Percentiles rank a stretch among this genome's conserved stretches.
These are phyloP conservation scores for Hedya salicella DNA, from an alignment of 2,888 invertebrate genomes.

Conservation along the genomic window DNA sequence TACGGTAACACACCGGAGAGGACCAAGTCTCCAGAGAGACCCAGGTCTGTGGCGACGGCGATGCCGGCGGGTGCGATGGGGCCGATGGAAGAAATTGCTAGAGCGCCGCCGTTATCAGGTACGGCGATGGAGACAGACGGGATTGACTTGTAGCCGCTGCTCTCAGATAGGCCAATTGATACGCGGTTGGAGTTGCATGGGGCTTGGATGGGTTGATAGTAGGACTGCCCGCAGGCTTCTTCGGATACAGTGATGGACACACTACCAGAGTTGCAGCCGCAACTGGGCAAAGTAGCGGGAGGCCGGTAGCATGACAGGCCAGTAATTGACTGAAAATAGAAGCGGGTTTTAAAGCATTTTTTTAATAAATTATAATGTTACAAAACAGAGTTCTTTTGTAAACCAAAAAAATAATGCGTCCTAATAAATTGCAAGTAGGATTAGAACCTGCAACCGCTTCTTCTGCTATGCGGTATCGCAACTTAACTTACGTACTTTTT, in stretches of 20 bases:
- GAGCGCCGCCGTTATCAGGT: conserved; percentile 8
- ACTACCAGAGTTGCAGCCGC: not conserved
- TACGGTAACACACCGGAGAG: conserved; percentile 50
- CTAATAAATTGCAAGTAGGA: too few species aligned
- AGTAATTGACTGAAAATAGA: conserved; percentile 3
- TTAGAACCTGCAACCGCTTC: too few species aligned
- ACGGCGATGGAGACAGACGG: not conserved
- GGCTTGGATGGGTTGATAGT: too few species aligned
- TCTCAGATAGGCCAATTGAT: conserved; percentile 7
- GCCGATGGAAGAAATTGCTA: conserved; percentile 52
- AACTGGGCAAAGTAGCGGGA: not conserved
- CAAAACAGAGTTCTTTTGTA: too few species aligned
- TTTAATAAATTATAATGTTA: too few species aligned
- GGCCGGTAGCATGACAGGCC: not conserved
- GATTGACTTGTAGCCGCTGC: not conserved
- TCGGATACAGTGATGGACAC: too few species aligned
- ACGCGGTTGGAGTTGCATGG: conserved; percentile 2
- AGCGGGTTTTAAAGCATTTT: not conserved
- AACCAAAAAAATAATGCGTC: too few species aligned
- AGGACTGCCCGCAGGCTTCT: too few species aligned
- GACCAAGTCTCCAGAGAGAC: conserved; percentile 55
- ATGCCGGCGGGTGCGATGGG: conserved; percentile 57
- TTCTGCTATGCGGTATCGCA: too few species aligned
- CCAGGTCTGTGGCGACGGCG: conserved; percentile 55
- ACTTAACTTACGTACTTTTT: too few species aligned